A percentile compares a stretch with the other conserved stretches of the same genome.
Conservation (phyloP, 2,113 vertebrate species). For the Melanocharis versteri region DNA sequence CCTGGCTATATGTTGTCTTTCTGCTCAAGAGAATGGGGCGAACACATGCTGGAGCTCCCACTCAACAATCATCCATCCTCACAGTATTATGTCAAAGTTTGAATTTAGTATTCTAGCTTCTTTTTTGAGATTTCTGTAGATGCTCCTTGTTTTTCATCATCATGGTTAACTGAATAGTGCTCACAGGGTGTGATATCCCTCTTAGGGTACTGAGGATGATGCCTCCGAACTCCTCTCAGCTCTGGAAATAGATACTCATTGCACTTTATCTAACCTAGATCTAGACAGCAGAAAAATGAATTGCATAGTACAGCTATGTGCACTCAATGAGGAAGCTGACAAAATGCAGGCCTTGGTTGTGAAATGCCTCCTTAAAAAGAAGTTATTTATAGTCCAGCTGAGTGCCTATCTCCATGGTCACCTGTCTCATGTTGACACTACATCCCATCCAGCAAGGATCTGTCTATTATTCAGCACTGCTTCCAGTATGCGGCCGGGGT, state of each 20-base stretch:
- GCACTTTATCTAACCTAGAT: constrained; percentile 14
- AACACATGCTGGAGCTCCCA: not conserved
- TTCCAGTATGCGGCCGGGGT: not conserved
- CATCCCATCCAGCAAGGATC: not conserved
- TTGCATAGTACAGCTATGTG: not conserved
- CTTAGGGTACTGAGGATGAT: not conserved
- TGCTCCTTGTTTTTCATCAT: not conserved
- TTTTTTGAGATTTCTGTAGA: not conserved
- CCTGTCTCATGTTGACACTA: not conserved
- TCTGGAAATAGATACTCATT: not conserved
- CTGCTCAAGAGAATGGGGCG: not conserved
- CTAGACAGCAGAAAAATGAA: constrained; percentile 6
- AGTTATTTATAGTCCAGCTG: not conserved
- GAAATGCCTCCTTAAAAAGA: not conserved
- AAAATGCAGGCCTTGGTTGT: not conserved
- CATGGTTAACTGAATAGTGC: not conserved
- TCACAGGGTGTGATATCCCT: not conserved
- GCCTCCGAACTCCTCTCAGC: not conserved
- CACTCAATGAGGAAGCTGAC: not conserved
- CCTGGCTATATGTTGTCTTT: not conserved
- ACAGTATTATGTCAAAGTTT: not conserved
- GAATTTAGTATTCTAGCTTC: not conserved
- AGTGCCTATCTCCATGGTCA: not conserved
- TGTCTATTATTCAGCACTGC: not conserved
- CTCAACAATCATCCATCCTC: not conserved